Percentiles rank a stretch among this genome's conserved stretches.
These are phyloP conservation scores for Notolabrus celidotus DNA, from an alignment of 2,797 vertebrate genomes.

Conservation along the genomic window DNA sequence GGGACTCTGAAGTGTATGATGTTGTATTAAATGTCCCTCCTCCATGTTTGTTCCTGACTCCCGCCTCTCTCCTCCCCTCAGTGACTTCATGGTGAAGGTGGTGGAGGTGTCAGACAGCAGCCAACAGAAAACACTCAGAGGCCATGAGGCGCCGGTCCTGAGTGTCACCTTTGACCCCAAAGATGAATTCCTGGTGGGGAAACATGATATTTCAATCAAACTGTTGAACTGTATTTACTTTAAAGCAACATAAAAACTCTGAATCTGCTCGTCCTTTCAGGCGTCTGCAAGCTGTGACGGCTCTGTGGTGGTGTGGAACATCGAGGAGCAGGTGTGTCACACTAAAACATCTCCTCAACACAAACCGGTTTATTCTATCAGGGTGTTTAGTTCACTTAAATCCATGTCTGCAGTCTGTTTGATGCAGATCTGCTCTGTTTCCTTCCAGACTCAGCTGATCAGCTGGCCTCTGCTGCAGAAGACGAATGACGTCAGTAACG, in stretches of 20 bases:
- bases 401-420: neutral
- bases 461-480: slow-evolving; percentile 92
- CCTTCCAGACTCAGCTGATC: slow-evolving; percentile 84
- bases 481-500: slow-evolving; percentile 90
- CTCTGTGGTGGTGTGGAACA: slow-evolving; percentile 93
- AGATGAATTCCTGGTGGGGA: slow-evolving; percentile 91
- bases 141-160: slow-evolving; percentile 93
- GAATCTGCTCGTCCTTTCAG: slow-evolving; percentile 70
- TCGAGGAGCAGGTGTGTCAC: slow-evolving; percentile 90
- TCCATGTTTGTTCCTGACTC: no score
- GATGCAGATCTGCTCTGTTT: neutral
- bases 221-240: neutral
- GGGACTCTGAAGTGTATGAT: no score
- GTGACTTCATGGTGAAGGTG: slow-evolving; percentile 97
- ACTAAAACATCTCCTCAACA: neutral
- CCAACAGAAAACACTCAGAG: slow-evolving; percentile 94
- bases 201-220: neutral
- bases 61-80: no score
- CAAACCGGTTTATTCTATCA: neutral
- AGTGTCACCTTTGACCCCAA: slow-evolving; percentile 95
- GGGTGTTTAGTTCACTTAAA: neutral
- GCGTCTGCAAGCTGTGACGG: slow-evolving; percentile 96
- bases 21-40: no score
- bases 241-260: neutral
- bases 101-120: slow-evolving; percentile 93